Base-by-base conservation (phyloP, 2,797 vertebrate species). In the Phoxinus dragarum region DNA sequence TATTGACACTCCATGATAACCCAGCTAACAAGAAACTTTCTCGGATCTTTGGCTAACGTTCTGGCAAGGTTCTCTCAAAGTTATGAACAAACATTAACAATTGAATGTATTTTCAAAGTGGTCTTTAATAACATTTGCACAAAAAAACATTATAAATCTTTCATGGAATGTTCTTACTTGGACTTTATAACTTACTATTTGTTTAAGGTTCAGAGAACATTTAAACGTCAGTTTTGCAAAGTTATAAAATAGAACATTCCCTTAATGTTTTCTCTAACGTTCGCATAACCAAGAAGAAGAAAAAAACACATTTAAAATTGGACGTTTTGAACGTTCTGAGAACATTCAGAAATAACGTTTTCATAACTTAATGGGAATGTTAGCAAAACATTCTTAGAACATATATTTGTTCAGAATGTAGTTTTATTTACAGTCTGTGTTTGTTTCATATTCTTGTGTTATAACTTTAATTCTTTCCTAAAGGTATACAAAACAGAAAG, bases 401-500 rank as follows among this genome's bases (percentile, higher is more conserved):
- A 64, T 1, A 10, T 10, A 10, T 61, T 59, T 61, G 56, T 61
- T 74, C 8, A 42, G 8, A n/a, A 78, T 61, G 3, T 14, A 42
- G 12, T 23, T 40, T 78, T 49, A 16, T 40, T 78, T 49, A 16
- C 1, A 17, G 12, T n/a, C 52, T 56, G 4, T 80, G 34, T 54
- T 38, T 72, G 31, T 16, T 71, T 2, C 10, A 47, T 73, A 34
- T 69, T 42, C 27, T 23, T 10, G 67, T 56, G 3, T 23, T 23
- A 27, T 44, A 17, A 84, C 3, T 9, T 21, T 31, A 5, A 74
- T 80, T 87, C 42, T 84, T n/a, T 6, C 75, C 34, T 82, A 14
- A 68, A 95, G 94, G 91, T 38, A 38, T 85, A 81, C 92, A 36
- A 80, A 90, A 38, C 77, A 87, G 76, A 17, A 21, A 91, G 86